Base-by-base conservation (phyloP, 2,888 invertebrate genomes). In the Tenthredo scrophulariae region DNA sequence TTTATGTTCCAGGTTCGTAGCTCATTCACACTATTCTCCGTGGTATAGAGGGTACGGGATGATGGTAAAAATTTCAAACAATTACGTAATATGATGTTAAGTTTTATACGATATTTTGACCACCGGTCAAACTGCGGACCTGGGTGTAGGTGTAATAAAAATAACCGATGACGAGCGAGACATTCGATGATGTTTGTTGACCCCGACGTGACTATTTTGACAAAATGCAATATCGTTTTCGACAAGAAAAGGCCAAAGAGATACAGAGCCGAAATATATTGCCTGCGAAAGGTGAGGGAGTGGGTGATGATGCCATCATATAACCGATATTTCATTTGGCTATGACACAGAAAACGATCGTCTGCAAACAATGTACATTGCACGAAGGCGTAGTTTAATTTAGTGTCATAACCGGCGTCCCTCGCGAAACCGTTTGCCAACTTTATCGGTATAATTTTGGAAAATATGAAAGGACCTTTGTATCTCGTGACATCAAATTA, bases 381-480 rank as follows among this genome's bases (percentile, higher is more conserved):
- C n/a, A 7, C 50, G 29, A 29, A 50, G 65, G 70, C 50, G 37
- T 26, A 58, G 58, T 65, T 37, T 26, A 84, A 84, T 84, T 75
- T 58, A 84, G 84, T 75, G 58, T 54, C 58, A 74, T 75, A 26
- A n/a, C 22, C 67, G 33, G 15, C 29, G 10, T 9, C 54, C 72
- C 72, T 13, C 72, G 22, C 22, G 26, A 74, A 22, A 74, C 22
- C 22, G 26, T 74, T n/a, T 22, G 75, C 40, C 40, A 58, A n/a
- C 58, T 84, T 75, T 40, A 74, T 58, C 54, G 84, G 29, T 72
- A 84, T 54, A 84, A 75, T 84, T 84, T 84, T 84, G 74, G 58
- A 84, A 74, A 75, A 74, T 75, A 75, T 84, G 54, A 58, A 37
- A 26, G 74, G 54, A 75, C 58, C 54, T 84, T 46, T 70, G 72